Evolutionary conservation across 2,888 invertebrate species (phyloP).

Genomic region (Lampropteryx suffumata): DNA sequence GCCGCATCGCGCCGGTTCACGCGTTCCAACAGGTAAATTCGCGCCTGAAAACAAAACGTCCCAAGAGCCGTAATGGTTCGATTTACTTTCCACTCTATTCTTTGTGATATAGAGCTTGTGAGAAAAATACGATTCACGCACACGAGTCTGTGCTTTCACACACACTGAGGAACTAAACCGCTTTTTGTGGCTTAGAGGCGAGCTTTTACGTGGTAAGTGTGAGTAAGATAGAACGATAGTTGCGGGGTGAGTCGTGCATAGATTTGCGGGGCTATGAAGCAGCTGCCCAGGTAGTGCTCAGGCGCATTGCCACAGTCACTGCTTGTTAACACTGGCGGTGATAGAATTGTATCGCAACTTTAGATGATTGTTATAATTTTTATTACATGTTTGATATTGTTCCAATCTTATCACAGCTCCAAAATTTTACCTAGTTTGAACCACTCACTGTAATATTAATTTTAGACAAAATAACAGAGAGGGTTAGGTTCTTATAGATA

Average conservation of each 20-base stretch:
- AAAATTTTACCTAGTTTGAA: no score
- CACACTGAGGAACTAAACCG: slow-evolving; percentile 70
- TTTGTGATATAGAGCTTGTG: slow-evolving; percentile 65
- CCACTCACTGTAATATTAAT: no score
- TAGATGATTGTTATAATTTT: slow-evolving; percentile 46
- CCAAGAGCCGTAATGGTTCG: slow-evolving; percentile 58
- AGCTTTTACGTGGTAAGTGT: slow-evolving; percentile 65
- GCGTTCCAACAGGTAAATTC: slow-evolving; percentile 84
- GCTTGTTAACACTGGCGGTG: slow-evolving; percentile 76
- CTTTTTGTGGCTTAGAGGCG: slow-evolving; percentile 73
- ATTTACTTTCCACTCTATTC: slow-evolving; percentile 59
- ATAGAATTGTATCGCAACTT: slow-evolving; percentile 68
- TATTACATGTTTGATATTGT: background rate
- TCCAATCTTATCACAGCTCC: no score
- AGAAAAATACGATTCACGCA: slow-evolving; percentile 74
- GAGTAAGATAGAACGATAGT: slow-evolving; percentile 68
- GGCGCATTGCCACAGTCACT: slow-evolving; percentile 71
- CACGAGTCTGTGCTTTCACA: slow-evolving; percentile 53
- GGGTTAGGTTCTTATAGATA: no score
- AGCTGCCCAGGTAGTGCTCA: slow-evolving; percentile 80
- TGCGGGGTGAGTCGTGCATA: slow-evolving; percentile 65
- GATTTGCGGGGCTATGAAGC: slow-evolving; percentile 72
- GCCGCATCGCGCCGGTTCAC: slow-evolving; percentile 81
- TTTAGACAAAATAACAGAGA: no score
- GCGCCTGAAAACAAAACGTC: slow-evolving; percentile 57